Conservation (phyloP, 2,888 invertebrate genomes). For the Diachrysia chrysitis region DNA sequence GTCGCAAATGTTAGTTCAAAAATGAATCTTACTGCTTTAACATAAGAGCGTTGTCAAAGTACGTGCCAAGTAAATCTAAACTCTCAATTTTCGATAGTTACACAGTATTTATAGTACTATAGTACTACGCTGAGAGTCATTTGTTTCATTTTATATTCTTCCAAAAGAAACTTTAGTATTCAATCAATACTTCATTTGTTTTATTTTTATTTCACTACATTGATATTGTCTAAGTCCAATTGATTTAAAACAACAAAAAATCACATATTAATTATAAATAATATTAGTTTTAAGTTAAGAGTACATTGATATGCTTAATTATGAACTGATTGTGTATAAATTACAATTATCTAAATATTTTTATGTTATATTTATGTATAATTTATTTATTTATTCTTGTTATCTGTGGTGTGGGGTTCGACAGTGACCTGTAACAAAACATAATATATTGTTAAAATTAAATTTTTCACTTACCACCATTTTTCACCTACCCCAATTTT, state of each 20-base stretch:
- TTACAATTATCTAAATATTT: constrained; percentile 56
- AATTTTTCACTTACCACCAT: no score
- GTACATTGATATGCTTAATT: constrained; percentile 68
- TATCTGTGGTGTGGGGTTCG: constrained; percentile 86
- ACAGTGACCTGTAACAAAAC: constrained; percentile 81
- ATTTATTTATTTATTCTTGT: constrained; percentile 64
- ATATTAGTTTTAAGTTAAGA: constrained; percentile 16
- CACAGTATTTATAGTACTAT: no score
- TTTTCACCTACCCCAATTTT: no score
- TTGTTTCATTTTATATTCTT: neutral
- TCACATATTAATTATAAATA: neutral
- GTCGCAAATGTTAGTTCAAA: no score
- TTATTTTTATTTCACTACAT: neutral
- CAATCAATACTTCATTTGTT: neutral
- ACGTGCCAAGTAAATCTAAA: no score
- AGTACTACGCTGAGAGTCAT: neutral
- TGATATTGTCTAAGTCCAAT: constrained; percentile 8
- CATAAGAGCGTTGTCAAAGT: no score
- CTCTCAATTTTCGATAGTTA: no score
- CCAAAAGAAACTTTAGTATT: neutral
- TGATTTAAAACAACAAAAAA: neutral
- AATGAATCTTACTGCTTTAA: no score
- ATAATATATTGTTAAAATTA: constrained; percentile 21
- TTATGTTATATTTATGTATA: constrained; percentile 29
- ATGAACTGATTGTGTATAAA: constrained; percentile 52